Evolutionary conservation across 2,113 vertebrate species (phyloP).

Genomic region (Suncus etruscus): DNA sequence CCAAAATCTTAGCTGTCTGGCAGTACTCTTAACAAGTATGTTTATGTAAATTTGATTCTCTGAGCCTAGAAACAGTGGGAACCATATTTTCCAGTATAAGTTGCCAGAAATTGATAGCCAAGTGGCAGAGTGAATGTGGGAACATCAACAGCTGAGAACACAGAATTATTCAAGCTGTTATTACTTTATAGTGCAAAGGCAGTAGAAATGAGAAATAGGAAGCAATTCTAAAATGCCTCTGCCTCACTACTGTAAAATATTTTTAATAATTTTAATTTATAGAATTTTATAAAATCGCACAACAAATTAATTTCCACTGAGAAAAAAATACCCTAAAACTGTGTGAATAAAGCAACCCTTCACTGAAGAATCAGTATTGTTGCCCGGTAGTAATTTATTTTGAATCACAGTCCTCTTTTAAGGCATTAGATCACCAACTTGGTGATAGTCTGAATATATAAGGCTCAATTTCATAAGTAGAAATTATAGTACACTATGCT

Average conservation of each 20-base stretch:
- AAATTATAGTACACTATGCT: neutral
- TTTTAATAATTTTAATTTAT: neutral
- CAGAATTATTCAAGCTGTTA: neutral
- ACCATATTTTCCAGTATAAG: neutral
- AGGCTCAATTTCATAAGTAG: neutral
- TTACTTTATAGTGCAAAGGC: neutral
- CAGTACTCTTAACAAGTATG: slow-evolving; percentile 11
- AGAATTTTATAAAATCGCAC: no score
- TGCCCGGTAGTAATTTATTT: neutral
- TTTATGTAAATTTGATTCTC: slow-evolving; percentile 10
- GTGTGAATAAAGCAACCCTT: slow-evolving; percentile 1
- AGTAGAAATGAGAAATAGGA: neutral
- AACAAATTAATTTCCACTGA: slow-evolving; percentile 35
- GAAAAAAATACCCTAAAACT: neutral
- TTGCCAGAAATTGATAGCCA: slow-evolving; percentile 60
- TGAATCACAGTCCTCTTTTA: neutral
- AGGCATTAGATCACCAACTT: neutral
- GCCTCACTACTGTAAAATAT: neutral
- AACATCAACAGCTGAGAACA: slow-evolving; percentile 33
- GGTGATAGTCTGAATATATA: neutral
- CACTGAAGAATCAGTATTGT: neutral
- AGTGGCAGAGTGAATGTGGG: slow-evolving; percentile 25
- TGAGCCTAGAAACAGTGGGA: slow-evolving; percentile 52
- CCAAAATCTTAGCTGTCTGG: slow-evolving; percentile 4
- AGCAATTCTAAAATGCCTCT: neutral